These are phyloP conservation scores for Tachycineta bicolor DNA, from an alignment of 2,113 vertebrate species.

Conservation along the genomic window DNA sequence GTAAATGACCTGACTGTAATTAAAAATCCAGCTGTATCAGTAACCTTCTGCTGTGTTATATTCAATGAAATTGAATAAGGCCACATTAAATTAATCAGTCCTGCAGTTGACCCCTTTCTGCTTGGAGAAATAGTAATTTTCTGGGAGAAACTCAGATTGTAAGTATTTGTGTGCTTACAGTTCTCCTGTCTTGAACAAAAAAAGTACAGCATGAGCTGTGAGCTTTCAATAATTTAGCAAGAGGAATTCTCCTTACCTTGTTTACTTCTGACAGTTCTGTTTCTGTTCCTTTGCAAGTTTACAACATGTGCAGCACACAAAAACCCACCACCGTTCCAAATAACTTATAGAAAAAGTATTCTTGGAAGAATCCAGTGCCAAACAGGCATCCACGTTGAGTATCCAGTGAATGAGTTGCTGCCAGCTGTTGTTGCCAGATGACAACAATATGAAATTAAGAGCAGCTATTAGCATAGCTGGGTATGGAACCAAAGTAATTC, in stretches of 20 bases:
- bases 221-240: background rate
- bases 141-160: background rate
- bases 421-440: background rate
- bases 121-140: background rate
- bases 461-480: background rate
- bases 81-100: background rate
- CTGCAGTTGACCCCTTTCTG: background rate
- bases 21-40: background rate
- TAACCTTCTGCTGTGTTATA: background rate
- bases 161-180: background rate
- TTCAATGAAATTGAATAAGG: background rate
- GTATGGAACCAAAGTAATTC: background rate
- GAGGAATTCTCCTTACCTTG: background rate
- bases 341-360: background rate
- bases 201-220: background rate
- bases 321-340: background rate
- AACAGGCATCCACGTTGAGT: background rate
- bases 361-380: background rate
- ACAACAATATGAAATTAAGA: slow-evolving; percentile 19
- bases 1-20: background rate
- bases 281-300: background rate
- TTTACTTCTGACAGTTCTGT: background rate
- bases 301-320: background rate
- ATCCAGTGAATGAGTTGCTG: background rate
- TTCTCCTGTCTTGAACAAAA: background rate